Base-by-base conservation (phyloP, 2,888 invertebrate species). In the Platerodrilus igneus region DNA sequence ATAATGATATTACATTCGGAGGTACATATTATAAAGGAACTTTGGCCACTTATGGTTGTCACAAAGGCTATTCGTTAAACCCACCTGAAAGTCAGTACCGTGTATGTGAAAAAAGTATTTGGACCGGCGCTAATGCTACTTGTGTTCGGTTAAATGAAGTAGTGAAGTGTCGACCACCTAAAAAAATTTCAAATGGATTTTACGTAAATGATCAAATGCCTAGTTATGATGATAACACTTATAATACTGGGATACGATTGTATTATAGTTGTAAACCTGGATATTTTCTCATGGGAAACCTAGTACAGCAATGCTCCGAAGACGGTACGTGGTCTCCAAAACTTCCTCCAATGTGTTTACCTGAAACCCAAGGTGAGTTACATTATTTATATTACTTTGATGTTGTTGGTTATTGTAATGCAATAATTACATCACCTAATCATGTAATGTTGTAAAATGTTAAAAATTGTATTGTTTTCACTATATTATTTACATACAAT, bases 251-350 rank as follows among this genome's bases (percentile, higher is more conserved):
- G 6, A 62, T 64, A 36, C 51, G 64, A 17, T 48, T 66, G 14
- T 62, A 64, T 48, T 68, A 65, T 50, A 60, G 58, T 48, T 68
- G 68, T 46, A 62, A 60, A 39, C 40, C 55, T 29, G 68, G 66
- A 2, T 69, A 55, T 48, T 48, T 48, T 25, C 50, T 69, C 37
- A 47, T 52, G 13, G 69, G 68, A 7, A 50, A 57, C 26, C 41
- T 54, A 3, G 56, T 57, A 7, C 63, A 63, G 31, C 60, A 58
- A 36, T 69, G 69, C 44, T 43, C 63, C 18, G 59, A 62, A 16
- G 62, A 62, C 50, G 67, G 69, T 3, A 53, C 53, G 9, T 69
- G 69, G 69, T 63, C 63, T 2, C 68, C 68, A 2, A 63, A 62
- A 41, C 51, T 56, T 22, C 58, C 56, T 19, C 67, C 67, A 8